Evolutionary conservation across 53 echinoderm and acorn worm genomes (phyloP), one percentile per base, ranked within the genome.

Genomic region (Actinopyga echinites): DNA sequence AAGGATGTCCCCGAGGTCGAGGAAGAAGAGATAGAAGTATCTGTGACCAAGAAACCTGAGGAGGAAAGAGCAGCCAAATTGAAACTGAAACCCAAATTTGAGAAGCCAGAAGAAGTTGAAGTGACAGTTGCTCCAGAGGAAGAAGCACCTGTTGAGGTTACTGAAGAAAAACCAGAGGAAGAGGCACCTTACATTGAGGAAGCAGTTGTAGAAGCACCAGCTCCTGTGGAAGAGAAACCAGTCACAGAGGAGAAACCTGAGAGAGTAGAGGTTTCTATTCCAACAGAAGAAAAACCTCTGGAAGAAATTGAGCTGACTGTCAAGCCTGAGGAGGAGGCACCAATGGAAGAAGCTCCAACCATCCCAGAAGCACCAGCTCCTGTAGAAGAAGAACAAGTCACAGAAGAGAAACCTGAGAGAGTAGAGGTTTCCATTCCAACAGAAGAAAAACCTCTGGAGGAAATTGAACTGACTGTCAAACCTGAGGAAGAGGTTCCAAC

Each of bases 291-390:
- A 21, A 79, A 79, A 30, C 88, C 91, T 37, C 83, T 75, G 44
- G 88, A 83, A 23, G 82, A 85, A 28, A 82, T 90, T 53, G 80
- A 91, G 6, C 86, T 86, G 13, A 83, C 88, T 42, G 79, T 82
- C 36, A 56, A 75, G 35, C 65, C 45, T 75, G 53, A 80, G 44
- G 85, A 87, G 49, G 83, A 79, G 61, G 87, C 79, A 19, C 45
- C 91, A 17, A 59, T 64, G 21, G 85, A 80, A 69, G 74, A 80
- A 8, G 80, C 30, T 80, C 85, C 79, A 22, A 73, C 52, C n/a
- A 67, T 37, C 15, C 57, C 68, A 25, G 82, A 82, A 42, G 65
- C 64, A 59, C 82, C 86, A 25, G 3, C 26, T 38, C 65, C 78
- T 4, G 57, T 79, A 38, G 32, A 89, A 56, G 32, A 89, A 40